Percentiles rank a stretch among this genome's conserved stretches.
These are phyloP conservation scores for Parnassius smintheus DNA, from an alignment of 2,888 invertebrate genomes.

Conservation along the genomic window DNA sequence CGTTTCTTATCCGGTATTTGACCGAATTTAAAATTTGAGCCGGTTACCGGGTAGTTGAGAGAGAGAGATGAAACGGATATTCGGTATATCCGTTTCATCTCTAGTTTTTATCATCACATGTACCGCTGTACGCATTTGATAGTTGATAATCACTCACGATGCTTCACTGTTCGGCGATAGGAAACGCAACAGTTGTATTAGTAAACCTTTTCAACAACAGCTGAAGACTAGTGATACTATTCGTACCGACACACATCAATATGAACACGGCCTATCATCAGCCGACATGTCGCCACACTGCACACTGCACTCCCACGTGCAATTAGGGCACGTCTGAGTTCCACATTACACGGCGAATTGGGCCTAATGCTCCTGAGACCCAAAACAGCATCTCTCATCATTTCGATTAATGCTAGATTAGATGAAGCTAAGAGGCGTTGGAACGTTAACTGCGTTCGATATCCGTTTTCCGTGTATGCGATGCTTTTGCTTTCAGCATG, in stretches of 20 bases:
- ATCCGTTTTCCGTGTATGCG: slow-evolving; percentile 9
- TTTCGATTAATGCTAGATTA: slow-evolving; percentile 8
- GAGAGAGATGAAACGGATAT: too few species aligned
- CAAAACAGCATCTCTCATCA: slow-evolving; percentile 19
- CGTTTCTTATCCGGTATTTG: too few species aligned
- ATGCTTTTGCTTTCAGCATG: slow-evolving; percentile 1
- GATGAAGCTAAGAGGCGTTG: slow-evolving; percentile 7
- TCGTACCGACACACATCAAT: neutral
- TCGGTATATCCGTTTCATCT: too few species aligned
- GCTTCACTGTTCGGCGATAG: too few species aligned
- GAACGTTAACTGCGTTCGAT: slow-evolving; percentile 15
- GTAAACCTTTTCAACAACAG: too few species aligned
- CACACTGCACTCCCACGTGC: slow-evolving; percentile 16
- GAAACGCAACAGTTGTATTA: too few species aligned
- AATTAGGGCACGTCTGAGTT: slow-evolving; percentile 22
- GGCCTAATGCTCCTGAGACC: slow-evolving; percentile 11
- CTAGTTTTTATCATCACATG: too few species aligned
- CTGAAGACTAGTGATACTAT: too few species aligned
- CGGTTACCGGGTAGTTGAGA: too few species aligned
- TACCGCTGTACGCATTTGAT: too few species aligned
- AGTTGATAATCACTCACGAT: too few species aligned
- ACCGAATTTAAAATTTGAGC: too few species aligned
- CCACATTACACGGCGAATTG: slow-evolving; percentile 21
- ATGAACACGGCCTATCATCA: slow-evolving; percentile 4
- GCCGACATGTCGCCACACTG: slow-evolving; percentile 6